A percentile compares a stretch with the other conserved stretches of the same genome.
Conservation (phyloP, 2,113 vertebrate species). For the Otus sunia region DNA sequence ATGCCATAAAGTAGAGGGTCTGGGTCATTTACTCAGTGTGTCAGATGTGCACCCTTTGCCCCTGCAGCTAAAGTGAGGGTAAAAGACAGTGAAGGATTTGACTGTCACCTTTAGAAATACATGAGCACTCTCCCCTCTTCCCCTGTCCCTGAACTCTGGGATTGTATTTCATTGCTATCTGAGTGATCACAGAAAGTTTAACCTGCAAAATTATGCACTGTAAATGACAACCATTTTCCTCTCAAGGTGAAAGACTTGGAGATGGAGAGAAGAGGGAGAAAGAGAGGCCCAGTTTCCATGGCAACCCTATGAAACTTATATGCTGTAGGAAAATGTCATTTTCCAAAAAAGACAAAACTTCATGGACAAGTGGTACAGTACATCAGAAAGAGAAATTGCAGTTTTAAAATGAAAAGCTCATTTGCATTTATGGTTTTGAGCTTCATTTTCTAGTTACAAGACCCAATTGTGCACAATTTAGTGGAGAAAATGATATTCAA, state of each 20-base stretch:
- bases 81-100: background rate
- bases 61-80: background rate
- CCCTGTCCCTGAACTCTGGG: background rate
- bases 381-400: constrained; percentile 31
- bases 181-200: constrained; percentile 35
- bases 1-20: background rate
- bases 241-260: constrained; percentile 56
- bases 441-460: constrained; percentile 25
- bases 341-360: constrained; percentile 44
- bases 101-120: background rate
- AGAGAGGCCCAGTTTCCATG: constrained; percentile 56
- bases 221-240: constrained; percentile 59
- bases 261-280: background rate
- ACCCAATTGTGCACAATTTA: constrained; percentile 13
- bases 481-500: constrained; percentile 23
- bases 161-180: background rate
- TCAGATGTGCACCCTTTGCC: background rate
- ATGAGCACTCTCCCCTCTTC: background rate
- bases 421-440: constrained; percentile 37
- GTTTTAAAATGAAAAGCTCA: constrained; percentile 36
- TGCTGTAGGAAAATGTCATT: constrained; percentile 28
- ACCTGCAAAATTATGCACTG: constrained; percentile 9
- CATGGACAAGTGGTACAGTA: constrained; percentile 26
- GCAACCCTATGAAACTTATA: constrained; percentile 41
- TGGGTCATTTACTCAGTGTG: accelerated